Base-by-base conservation (phyloP, 2,888 invertebrate species). In the Rutpela maculata region DNA sequence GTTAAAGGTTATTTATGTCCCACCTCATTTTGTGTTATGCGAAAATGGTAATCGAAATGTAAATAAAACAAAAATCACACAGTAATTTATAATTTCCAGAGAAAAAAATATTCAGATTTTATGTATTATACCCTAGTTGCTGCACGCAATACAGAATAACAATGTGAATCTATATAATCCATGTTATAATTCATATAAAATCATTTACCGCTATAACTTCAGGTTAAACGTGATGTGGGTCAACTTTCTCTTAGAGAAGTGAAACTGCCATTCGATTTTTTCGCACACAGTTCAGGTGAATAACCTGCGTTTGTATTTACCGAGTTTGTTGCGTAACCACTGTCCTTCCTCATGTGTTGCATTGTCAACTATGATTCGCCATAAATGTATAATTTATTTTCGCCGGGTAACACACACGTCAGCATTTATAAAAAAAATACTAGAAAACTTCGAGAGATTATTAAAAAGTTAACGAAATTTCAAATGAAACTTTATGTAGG, bases 221-320 rank as follows among this genome's bases (percentile, higher is more conserved):
- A 74, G 74, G 81, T 82, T 82, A 82, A 85, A 84, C 84, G 81
- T 81, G 85, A 90, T 89, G 87, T 89, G 85, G 90, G 89, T 89
- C 89, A 89, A 89, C 89, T 90, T 90, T 90, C 89, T 89, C 90
- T 90, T 86, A 82, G 87, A 88, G 89, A 89, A 89, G 90, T 89
- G 90, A 90, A 90, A 89, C 89, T 86, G 87, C 86, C 87, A 86
- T 88, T 88, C 87, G 87, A 86, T 88, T 88, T 88, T 88, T 88
- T 79, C 88, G 88, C 88, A 87, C 86, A 86, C 84, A 85, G 85
- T 85, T 88, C 88, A 88, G 89, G 89, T 89, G 88, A 89, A 89
- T 86, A 88, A 89, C 89, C 89, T 88, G 87, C 82, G 81, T 85
- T 88, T 86, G 88, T 87, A 85, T 88, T 86, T 85, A 84, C 85